These are phyloP conservation scores for Phenganax marumi DNA, from an alignment of 92 coral and sea anemone species.

Conservation along the genomic window DNA sequence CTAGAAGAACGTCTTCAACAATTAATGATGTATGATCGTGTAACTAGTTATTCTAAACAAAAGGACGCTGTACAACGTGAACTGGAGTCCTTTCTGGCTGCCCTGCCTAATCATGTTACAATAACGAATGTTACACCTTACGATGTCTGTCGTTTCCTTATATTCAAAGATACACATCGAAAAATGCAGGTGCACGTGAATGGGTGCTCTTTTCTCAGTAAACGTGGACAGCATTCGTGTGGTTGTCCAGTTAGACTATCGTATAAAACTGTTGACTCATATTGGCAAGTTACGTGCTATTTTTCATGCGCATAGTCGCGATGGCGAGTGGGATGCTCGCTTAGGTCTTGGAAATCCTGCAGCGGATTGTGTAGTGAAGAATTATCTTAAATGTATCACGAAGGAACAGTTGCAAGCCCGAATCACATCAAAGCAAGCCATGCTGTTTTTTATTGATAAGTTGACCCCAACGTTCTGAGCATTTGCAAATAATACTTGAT, in stretches of 20 bases:
- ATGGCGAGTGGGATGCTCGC: neutral
- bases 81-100: slow-evolving; percentile 6
- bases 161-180: too few relatives aligned
- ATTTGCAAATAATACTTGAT: neutral
- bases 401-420: neutral
- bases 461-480: neutral
- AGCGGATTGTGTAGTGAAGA: neutral
- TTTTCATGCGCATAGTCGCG: neutral
- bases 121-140: neutral
- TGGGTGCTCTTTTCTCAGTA: neutral
- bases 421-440: neutral
- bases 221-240: neutral
- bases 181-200: neutral
- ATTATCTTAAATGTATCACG: neutral
- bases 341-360: neutral
- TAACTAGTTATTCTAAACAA: neutral
- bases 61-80: neutral
- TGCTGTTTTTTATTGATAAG: neutral
- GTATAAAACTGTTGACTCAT: too few relatives aligned
- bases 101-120: neutral
- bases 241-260: neutral
- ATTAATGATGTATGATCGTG: neutral
- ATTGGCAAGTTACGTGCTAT: neutral
- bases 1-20: neutral
- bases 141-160: too few relatives aligned